Base-by-base conservation (phyloP, 2,797 vertebrate genomes). In the Furcifer pardalis region DNA sequence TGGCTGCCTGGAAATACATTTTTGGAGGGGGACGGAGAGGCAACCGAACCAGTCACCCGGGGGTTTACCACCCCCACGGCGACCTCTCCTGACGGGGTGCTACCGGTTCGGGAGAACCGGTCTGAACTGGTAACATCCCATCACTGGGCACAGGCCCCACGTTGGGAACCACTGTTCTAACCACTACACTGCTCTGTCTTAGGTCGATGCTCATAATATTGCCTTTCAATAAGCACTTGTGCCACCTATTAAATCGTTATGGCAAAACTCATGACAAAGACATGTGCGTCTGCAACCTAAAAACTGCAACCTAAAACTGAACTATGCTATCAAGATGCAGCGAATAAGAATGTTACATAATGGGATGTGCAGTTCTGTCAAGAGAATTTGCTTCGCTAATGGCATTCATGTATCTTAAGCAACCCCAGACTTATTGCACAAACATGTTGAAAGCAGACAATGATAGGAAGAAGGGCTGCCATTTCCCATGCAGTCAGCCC, bases 291-390 rank as follows among this genome's bases (percentile, higher is more conserved):
- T 56, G 52, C n/a, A n/a, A n/a, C n/a, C n/a, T n/a, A n/a, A n/a
- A n/a, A n/a, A n/a, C n/a, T 56, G 52, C 19, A 56, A 56, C 15
- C 60, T 30, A 63, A 49, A 40, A 62, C n/a, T 35, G 35, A 71
- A 35, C 21, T 60, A 62, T 46, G 81, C 19, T 63, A 49, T 73
- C 81, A 82, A 82, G 71, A 82, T 74, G 69, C 72, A 74, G 59
- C 49, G 30, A 74, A 19, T 52, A 32, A 37, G 37, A 74, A 69
- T 73, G 62, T 82, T 63, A 74, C 44, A 74, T 74, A 82, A 82
- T 37, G 23, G n/a, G 21, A 27, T 35, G 27, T 21, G 27, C 42
- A n/a, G 21, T 27, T 25, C 13, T 62, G 62, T 35, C 40, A 72
- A 71, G 37, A 21, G 49, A 81, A 60, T 30, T 73, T 40, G 60